Evolutionary conservation across 2,888 invertebrate species (phyloP), one percentile per base, ranked within the genome.

Genomic region (Luperina nickerlii): DNA sequence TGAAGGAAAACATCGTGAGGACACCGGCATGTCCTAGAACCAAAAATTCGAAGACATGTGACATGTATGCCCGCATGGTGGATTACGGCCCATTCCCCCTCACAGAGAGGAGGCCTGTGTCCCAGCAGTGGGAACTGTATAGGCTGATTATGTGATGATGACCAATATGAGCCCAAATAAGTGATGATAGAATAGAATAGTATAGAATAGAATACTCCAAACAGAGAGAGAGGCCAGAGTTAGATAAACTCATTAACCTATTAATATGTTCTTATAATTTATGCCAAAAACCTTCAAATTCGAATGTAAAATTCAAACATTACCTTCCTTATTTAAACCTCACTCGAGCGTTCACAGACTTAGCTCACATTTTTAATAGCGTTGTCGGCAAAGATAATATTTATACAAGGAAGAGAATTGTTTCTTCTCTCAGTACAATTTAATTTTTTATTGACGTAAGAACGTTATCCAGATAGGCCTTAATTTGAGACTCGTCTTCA

Each of bases 361-460:
- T 51, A 71, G 66, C 60, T 79, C 65, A 74, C 66, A 74, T 78
- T 84, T 87, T 77, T 85, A 82, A 86, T 74, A 75, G 79, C 60
- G 65, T 77, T 72, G 32, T 73, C 69, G 66, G n/a, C 63, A 83
- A 74, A 76, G 48, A 87, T 74, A 85, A 85, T 83, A 85, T 87
- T 87, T 87, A 84, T 84, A 78, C 60, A 76, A 63, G 67, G 57
- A 77, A 84, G 71, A 63, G 78, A 78, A 79, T 82, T 87, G 85
- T 87, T 82, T 85, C 82, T 75, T 87, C 74, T 82, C 78, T 70
- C 65, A n/a, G 74, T 45, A 80, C 79, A 87, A 87, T 89, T 90
- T 82, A 80, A 87, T 86, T 82, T 87, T 90, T 86, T 87, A 90
- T 89, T 86, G 87, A 86, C 81, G 81, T 80, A 79, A 79, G 82